Evolutionary conservation across 53 echinoderm and acorn worm genomes (phyloP).

Genomic region (Astropecten irregularis): DNA sequence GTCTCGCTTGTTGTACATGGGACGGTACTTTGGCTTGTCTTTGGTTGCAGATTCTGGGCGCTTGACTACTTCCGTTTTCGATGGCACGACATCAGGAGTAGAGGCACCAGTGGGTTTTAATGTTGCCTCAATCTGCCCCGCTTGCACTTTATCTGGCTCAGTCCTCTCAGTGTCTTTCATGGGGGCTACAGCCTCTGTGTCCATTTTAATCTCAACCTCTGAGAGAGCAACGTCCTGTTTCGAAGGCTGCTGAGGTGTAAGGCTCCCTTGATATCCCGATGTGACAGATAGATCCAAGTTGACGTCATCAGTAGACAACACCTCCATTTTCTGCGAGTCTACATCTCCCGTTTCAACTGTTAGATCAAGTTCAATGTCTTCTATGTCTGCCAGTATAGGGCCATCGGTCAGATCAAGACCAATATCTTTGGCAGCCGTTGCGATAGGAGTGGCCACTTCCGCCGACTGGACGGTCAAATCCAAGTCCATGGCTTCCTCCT

Average conservation of each 20-base stretch:
- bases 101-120: background rate
- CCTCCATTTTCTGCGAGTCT: background rate
- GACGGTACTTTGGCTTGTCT: conserved; percentile 60
- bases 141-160: background rate
- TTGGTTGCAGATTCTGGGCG: conserved; percentile 40
- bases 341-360: conserved; percentile 1
- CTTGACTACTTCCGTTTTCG: background rate
- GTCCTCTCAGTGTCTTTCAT: background rate
- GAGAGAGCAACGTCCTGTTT: background rate
- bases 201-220: conserved; percentile 7
- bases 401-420: conserved; percentile 13
- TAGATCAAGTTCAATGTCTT: background rate
- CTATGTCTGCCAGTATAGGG: background rate
- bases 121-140: background rate
- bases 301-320: background rate
- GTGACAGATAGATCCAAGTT: conserved; percentile 43
- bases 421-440: background rate
- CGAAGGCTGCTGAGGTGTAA: background rate
- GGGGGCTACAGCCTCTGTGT: background rate
- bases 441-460: background rate
- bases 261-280: conserved; percentile 15
- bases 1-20: conserved; percentile 56
- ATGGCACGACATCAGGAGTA: conserved; percentile 9
- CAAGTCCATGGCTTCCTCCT: conserved; percentile 20
- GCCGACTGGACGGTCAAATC: conserved; percentile 36